Evolutionary conservation across 2,888 invertebrate species (phyloP).

Genomic region (Apamea epomidion): DNA sequence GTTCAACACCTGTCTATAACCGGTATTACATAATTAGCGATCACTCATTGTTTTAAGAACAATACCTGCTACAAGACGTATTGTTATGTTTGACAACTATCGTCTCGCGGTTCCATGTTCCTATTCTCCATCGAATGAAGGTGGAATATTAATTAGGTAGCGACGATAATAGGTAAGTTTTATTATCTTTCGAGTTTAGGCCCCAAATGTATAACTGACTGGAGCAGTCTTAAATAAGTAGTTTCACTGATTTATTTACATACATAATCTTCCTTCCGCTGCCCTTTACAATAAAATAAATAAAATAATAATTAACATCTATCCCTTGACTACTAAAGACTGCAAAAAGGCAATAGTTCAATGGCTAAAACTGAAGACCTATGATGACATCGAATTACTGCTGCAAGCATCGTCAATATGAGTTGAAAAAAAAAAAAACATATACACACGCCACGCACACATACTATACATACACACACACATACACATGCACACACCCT

Average conservation of each 20-base stretch:
- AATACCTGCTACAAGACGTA: slow-evolving; percentile 20
- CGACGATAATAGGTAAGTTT: background rate
- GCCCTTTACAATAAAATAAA: too few relatives aligned
- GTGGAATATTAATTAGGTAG: slow-evolving; percentile 28
- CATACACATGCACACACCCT: too few relatives aligned
- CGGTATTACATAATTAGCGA: slow-evolving; percentile 24
- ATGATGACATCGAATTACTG: too few relatives aligned
- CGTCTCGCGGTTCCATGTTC: slow-evolving; percentile 22
- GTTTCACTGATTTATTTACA: background rate
- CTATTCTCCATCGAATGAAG: slow-evolving; percentile 18
- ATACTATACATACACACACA: too few relatives aligned
- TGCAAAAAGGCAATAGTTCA: too few relatives aligned
- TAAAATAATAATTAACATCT: too few relatives aligned
- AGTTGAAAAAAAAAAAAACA: too few relatives aligned
- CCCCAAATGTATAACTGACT: background rate
- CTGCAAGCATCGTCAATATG: too few relatives aligned
- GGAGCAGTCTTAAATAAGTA: background rate
- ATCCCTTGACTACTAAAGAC: too few relatives aligned
- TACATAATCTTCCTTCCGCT: too few relatives aligned
- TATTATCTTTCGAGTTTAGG: background rate
- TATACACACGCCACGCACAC: too few relatives aligned
- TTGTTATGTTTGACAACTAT: slow-evolving; percentile 35
- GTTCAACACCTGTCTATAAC: slow-evolving; percentile 32
- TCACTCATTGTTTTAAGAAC: slow-evolving; percentile 42
- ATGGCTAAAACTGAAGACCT: too few relatives aligned